Evolutionary conservation across 2,797 vertebrate species (phyloP), one percentile per base, ranked within the genome.

Genomic region (Fistularia tabacaria): DNA sequence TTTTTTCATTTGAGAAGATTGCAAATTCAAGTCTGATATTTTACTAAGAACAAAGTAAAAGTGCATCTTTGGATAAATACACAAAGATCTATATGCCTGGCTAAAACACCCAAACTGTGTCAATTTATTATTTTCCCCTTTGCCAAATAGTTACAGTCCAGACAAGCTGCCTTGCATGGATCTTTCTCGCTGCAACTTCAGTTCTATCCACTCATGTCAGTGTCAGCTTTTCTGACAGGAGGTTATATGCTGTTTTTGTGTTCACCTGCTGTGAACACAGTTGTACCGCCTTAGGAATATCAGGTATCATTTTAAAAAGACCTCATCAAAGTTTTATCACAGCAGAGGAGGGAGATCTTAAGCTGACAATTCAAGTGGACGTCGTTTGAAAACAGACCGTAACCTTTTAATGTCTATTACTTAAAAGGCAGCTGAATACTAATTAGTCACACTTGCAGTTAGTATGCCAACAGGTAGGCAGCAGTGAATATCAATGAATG

Each of bases 321-420:
- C 43, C 40, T 68, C 54, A 68, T 80, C 49, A 75, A 69, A 72
- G 52, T 57, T 68, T 57, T 13, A 73, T 62, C 25, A 37, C 10
- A 46, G 39, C 46, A 39, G 13, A 38, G 40, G 13, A 8, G 57
- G 37, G 13, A 44, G 54, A 73, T 51, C 12, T 70, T 54, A 45
- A 51, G 42, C 44, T 3, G 7, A 10, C 13, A 38, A 49, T 76
- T 57, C 14, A 54, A 10, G 40, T 25, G 10, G 39, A 50, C 49
- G 14, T 38, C 41, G 8, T 59, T 70, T 62, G 46, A 64, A 72
- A 57, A 38, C 25, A 7, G 13, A 8, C 14, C 25, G 1, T 38
- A 51, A 6, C 54, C 38, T 62, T 50, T 42, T 56, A 8, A 3
- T 14, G 40, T 8, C 12, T 64, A 51, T 44, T 38, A 36, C 25